Base-by-base conservation (phyloP, 1,140 invertebrate genomes). In the Leptinotarsa lineolata region DNA sequence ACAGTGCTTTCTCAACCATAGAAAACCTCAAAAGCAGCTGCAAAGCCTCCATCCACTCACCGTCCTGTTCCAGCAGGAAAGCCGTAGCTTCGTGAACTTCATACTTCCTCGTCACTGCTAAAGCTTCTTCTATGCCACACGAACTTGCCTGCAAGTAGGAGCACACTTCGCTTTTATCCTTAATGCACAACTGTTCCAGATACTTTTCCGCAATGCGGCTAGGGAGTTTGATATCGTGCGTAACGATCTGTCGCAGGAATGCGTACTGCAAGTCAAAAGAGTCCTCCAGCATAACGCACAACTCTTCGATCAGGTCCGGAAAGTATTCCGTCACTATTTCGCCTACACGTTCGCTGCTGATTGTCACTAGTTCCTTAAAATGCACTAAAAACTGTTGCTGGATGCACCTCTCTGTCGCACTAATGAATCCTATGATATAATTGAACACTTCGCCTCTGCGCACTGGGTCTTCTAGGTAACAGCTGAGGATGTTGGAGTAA, bases 391-490 rank as follows among this genome's bases (percentile, higher is more conserved):
- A 81, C 77, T 90, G 84, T 80, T 87, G 73, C 39, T 80, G 81
- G 22, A 88, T 84, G 69, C 79, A 79, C 65, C 86, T 76, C 69
- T 84, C 79, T 82, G 88, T 77, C 72, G 86, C 84, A 3, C 86
- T 86, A 80, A 92, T 88, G 84, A 92, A 90, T n/a, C 89, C 85
- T 46, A 91, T 88, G 45, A 94, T 88, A 78, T 94, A 94, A 54
- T 89, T 91, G 78, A 93, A 94, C 67, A 94, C 86, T n/a, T 90
- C 88, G 21, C 88, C 88, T 73, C 93, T 86, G 71, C 93, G 87
- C 16, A 87, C 86, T 4, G 86, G 82, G 82, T 90, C 87, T 6
- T 82, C 79, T 3, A 88, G 77, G 71, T 87, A 88, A 75, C 86
- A 88, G 5, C 82, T 77, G 20, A 88, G 69, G 61, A 88, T 87